Evolutionary conservation across 2,797 vertebrate species (phyloP), one percentile per base, ranked within the genome.

Genomic region (Mionectes olivaceus): DNA sequence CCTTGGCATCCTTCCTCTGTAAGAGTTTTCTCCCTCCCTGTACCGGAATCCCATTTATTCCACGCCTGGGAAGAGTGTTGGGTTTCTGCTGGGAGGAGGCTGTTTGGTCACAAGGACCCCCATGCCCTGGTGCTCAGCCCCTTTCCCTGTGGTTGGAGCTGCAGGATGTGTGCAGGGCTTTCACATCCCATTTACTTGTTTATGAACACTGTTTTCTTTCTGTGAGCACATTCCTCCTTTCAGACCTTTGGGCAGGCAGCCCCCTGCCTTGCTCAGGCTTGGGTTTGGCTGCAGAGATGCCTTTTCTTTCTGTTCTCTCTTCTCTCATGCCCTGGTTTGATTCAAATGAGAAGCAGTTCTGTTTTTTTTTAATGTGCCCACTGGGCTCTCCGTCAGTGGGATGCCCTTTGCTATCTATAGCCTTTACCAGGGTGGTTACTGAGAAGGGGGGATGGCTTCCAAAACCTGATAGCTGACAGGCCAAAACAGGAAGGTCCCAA

Each of bases 191-290:
- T 81, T 94, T 65, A n/a, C 79, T 94, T 89, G 75, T 95, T 96
- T 84, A 55, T 71, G 83, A 83, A 25, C 57, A 11, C 30, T 35
- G 3, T 82, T 96, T 93, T 95, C 65, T 22, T 93, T 89, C 69
- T 93, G n/a, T 41, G 14, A 75, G 79, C 2, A 0, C 68, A 80
- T 95, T 97, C 65, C 59, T 95, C 35, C 86, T 83, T 59, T 73
- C 89, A 93, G 90, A 91, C 87, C 96, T 92, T 96, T 74, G 82
- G 90, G 75, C 94, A 91, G 86, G 70, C 83, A 85, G 56, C 68
- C 76, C 95, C 91, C 83, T 15, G 61, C 85, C 73, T 96, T 53
- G 35, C 39, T 90, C 46, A 71, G 69, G 46, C 83, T 93, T 61
- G 81, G 79, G 81, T 95, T 97, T 96, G 95, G 88, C 90, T 69